phyloP scores from a whole-genome alignment of 2,888 invertebrate species.

The Entomobrya proxima region DNA sequence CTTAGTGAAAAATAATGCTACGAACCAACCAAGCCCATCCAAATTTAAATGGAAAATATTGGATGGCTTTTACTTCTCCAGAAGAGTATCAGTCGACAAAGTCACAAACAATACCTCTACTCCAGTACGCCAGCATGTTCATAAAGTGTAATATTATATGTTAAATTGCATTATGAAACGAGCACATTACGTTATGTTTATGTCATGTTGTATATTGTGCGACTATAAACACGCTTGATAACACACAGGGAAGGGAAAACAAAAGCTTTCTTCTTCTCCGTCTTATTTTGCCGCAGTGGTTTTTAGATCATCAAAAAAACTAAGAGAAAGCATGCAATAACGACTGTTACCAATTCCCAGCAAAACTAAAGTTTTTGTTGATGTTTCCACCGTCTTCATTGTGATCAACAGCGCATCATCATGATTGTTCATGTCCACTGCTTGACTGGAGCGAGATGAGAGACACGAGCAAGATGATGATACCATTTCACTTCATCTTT shows the following conservation, averaged over 20 bases:
- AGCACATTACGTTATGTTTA: slow-evolving; percentile 60
- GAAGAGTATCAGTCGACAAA: slow-evolving; percentile 12
- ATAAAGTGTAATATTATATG: slow-evolving; percentile 34
- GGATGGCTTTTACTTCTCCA: slow-evolving; percentile 36
- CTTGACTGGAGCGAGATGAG: slow-evolving; percentile 5
- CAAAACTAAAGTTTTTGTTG: slow-evolving; percentile 7
- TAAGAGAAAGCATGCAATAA: background rate
- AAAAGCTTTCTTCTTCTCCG: slow-evolving; percentile 20
- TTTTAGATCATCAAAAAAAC: slow-evolving; percentile 33
- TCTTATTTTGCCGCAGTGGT: slow-evolving; percentile 38
- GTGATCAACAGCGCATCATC: no score
- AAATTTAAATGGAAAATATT: slow-evolving; percentile 61
- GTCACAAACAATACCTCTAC: background rate
- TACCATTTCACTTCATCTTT: slow-evolving; percentile 42
- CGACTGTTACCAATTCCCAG: background rate
- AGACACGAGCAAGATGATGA: slow-evolving; percentile 2
- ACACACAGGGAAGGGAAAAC: background rate
- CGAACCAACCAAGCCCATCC: background rate
- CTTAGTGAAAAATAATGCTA: slow-evolving; percentile 26
- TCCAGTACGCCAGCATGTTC: background rate
- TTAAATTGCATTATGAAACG: slow-evolving; percentile 58
- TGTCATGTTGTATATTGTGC: slow-evolving; percentile 57
- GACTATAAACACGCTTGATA: slow-evolving; percentile 49
- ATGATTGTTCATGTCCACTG: slow-evolving; percentile 42
- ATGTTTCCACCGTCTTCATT: background rate